Percentiles rank a stretch among this genome's conserved stretches.
These are phyloP conservation scores for Struthidea cinerea DNA, from an alignment of 2,113 vertebrate species.

Conservation along the genomic window DNA sequence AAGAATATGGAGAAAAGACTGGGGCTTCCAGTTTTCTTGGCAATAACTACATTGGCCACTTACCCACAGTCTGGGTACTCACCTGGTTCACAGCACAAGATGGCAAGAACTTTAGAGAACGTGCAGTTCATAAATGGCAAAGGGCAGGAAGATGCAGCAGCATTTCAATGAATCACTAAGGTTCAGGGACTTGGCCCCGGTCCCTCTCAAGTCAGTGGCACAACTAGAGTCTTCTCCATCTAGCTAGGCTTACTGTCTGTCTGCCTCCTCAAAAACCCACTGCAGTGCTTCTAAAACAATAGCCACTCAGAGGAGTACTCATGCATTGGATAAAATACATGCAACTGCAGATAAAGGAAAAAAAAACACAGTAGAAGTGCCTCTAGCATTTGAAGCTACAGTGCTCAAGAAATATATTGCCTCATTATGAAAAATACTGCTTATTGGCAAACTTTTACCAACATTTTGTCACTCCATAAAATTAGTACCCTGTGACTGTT, in stretches of 20 bases:
- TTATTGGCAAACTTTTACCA: neutral
- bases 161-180: neutral
- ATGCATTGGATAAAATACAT: neutral
- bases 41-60: neutral
- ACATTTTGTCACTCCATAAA: neutral
- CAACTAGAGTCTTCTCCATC: neutral
- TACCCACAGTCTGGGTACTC: neutral
- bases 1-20: neutral
- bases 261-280: neutral
- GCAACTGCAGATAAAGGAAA: neutral
- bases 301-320: neutral
- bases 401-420: neutral
- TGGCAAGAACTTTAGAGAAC: neutral
- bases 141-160: neutral
- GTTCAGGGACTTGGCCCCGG: neutral
- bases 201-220: neutral
- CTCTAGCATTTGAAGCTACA: neutral
- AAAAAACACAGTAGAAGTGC: neutral
- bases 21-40: neutral
- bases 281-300: neutral
- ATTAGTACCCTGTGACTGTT: neutral
- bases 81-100: neutral
- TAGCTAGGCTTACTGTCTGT: neutral
- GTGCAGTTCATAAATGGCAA: neutral
- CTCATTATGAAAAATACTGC: neutral